These are phyloP conservation scores for Dendrolimus kikuchii DNA, from an alignment of 1,140 invertebrate species.

Conservation along the genomic window DNA sequence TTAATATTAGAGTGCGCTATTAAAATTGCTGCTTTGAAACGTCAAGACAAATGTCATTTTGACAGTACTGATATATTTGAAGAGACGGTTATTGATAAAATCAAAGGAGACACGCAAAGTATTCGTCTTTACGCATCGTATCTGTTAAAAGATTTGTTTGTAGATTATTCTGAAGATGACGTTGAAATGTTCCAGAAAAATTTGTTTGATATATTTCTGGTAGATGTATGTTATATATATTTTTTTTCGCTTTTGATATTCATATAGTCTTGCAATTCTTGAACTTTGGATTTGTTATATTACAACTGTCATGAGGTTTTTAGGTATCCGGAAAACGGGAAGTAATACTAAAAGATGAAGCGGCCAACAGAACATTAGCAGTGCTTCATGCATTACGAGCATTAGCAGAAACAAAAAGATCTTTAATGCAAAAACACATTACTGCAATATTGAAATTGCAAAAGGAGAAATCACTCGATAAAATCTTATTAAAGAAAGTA, in stretches of 20 bases:
- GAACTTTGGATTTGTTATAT: too few relatives aligned
- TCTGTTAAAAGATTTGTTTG: constrained; percentile 30
- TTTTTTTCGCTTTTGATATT: constrained; percentile 3
- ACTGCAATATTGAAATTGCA: constrained; percentile 31
- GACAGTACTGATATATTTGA: constrained; percentile 23
- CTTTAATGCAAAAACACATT: constrained; percentile 30
- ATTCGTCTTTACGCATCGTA: constrained; percentile 54
- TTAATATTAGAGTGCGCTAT: constrained; percentile 48
- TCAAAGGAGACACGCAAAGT: constrained; percentile 35
- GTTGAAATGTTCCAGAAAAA: constrained; percentile 23
- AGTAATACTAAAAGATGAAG: constrained; percentile 50
- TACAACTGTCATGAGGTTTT: constrained; percentile 9
- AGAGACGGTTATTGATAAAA: constrained; percentile 27
- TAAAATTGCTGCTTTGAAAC: constrained; percentile 35
- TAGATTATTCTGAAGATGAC: constrained; percentile 23
- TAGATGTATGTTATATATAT: constrained; percentile 38
- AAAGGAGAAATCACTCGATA: constrained; percentile 39
- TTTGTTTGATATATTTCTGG: constrained; percentile 40
- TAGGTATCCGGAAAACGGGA: constrained; percentile 40
- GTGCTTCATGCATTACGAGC: constrained; percentile 44
- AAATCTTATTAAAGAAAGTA: constrained; percentile 35
- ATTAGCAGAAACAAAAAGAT: constrained; percentile 31
- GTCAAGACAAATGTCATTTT: constrained; percentile 18
- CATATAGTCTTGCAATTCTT: neutral
- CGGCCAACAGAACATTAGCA: constrained; percentile 48